Evolutionary conservation across 2,113 vertebrate species (phyloP).

Genomic region (Albula goreensis): DNA sequence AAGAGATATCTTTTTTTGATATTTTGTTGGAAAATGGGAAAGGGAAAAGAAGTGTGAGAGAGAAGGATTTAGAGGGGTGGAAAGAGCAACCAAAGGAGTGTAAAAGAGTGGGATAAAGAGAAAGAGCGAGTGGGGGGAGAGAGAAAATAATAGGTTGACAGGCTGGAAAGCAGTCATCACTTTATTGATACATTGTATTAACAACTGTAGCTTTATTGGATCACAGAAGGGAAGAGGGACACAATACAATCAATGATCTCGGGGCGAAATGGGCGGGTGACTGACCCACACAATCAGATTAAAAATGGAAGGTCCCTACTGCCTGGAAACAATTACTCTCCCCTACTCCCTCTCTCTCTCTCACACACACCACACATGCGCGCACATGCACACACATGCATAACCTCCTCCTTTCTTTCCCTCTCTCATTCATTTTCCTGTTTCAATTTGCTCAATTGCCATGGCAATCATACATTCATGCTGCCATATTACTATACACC

Average conservation of each 20-base stretch:
- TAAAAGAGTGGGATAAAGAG: slow-evolving; percentile 10
- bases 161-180: slow-evolving; percentile 39
- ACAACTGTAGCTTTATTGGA: slow-evolving; percentile 67
- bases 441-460: not conserved
- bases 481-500: not conserved
- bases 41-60: no score
- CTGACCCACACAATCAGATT: slow-evolving; percentile 49
- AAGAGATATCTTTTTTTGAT: no score
- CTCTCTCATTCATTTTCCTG: slow-evolving; percentile 30
- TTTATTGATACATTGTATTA: slow-evolving; percentile 61
- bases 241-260: slow-evolving; percentile 62
- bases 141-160: slow-evolving; percentile 22
- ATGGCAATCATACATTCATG: not conserved
- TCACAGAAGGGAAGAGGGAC: slow-evolving; percentile 51
- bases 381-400: not conserved
- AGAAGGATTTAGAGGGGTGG: no score
- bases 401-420: slow-evolving; percentile 8
- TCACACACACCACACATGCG: slow-evolving; percentile 11
- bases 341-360: not conserved
- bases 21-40: no score
- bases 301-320: slow-evolving; percentile 53
- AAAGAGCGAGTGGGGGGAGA: not conserved
- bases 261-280: slow-evolving; percentile 57
- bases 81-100: not conserved
- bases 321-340: slow-evolving; percentile 54